Evolutionary conservation across 2,888 invertebrate genomes (phyloP).

Genomic region (Blastobasis lacticolella): DNA sequence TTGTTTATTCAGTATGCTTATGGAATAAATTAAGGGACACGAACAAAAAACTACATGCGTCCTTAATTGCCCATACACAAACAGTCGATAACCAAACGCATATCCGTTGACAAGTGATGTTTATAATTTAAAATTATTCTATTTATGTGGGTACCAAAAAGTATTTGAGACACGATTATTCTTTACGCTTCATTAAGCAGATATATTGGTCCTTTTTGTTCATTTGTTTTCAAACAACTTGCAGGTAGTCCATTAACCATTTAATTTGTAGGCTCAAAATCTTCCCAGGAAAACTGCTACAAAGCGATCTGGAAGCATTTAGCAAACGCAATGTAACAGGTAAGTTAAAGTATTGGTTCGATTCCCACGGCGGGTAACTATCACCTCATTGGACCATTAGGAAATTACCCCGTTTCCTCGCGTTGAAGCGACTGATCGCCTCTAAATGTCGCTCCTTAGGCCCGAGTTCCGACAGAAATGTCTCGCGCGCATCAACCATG

Average conservation of each 20-base stretch:
- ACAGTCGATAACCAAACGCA: no score
- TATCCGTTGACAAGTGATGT: no score
- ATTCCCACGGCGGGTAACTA: conserved; percentile 56
- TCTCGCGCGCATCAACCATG: conserved; percentile 31
- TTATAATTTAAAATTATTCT: background rate
- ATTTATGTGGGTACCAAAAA: background rate
- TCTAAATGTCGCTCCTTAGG: conserved; percentile 41
- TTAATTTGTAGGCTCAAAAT: no score
- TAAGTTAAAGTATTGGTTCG: conserved; percentile 26
- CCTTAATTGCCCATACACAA: background rate
- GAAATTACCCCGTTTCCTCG: conserved; percentile 47
- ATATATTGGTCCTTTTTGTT: no score
- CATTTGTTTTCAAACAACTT: no score
- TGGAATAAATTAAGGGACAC: background rate
- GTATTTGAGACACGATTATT: no score
- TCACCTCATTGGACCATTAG: conserved; percentile 56
- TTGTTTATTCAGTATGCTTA: conserved; percentile 12
- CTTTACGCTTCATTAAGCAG: no score
- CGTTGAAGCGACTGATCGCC: conserved; percentile 39
- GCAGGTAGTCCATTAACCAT: no score
- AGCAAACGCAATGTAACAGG: background rate
- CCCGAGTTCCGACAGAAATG: conserved; percentile 33
- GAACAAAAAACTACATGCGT: background rate
- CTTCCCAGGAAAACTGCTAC: no score
- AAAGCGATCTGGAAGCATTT: no score